Base-by-base conservation (phyloP, 2,888 invertebrate species). In the Drosophila putrida region DNA sequence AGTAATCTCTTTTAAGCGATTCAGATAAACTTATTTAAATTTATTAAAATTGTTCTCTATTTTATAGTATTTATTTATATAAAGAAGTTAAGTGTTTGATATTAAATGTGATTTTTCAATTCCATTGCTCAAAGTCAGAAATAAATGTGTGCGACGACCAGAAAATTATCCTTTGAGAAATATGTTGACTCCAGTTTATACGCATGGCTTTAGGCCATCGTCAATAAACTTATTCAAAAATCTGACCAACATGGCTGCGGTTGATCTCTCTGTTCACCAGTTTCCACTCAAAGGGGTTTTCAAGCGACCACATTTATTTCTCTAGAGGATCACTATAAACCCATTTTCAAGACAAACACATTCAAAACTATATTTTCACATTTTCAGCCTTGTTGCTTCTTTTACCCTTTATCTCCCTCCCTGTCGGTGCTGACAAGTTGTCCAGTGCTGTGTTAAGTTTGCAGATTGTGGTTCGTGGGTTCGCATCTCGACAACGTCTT, bases 301-400 rank as follows among this genome's bases (percentile, higher is more conserved):
- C 28, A 55, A 58, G 47, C n/a, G 44, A 38, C 36, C 28, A 43
- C 38, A 63, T 55, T 62, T 60, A 71, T 77, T 36, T 49, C 62
- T 86, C 82, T 43, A 39, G 73, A 70, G 87, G 82, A 86, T 82
- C 87, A 63, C 57, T 63, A 72, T 80, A 85, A 82, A 80, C 72
- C 71, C 78, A 82, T 80, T 85, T 82, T 61, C 49, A 74, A 54
- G 57, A 15, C 55, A 57, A 58, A 57, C 57, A 67, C 75, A 78
- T 57, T 71, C 50, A 39, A 75, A 63, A 73, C 68, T 77, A 54
- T 72, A 77, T 77, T 75, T 72, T 57, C 59, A 50, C 67, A 58
- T 55, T 51, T 71, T 46, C 43, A 55, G 71, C 13, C 66, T 41
- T 61, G 50, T 61, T 63, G 50, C 47, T 5, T 3, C 13, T 9